These are phyloP conservation scores for Plebejus argus DNA, from an alignment of 2,888 invertebrate species.

Conservation along the genomic window DNA sequence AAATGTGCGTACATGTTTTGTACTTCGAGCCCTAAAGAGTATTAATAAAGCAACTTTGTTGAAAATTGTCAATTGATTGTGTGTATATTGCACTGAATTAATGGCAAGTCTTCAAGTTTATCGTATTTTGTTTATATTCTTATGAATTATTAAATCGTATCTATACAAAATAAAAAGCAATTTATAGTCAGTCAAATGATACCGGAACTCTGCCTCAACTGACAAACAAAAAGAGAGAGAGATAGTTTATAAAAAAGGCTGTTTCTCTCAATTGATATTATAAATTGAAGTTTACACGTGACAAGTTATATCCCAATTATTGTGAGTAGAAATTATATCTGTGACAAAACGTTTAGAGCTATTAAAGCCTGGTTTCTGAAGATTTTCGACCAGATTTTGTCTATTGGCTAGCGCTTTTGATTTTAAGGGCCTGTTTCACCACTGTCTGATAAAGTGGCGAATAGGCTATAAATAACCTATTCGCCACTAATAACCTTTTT, in stretches of 20 bases:
- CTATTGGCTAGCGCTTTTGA: background rate
- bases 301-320: no score
- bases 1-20: background rate
- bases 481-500: no score
- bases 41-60: background rate
- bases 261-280: background rate
- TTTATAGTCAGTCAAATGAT: background rate
- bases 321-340: background rate
- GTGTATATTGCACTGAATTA: background rate
- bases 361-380: background rate
- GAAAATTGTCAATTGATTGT: background rate
- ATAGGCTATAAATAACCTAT: no score
- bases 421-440: no score
- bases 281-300: background rate
- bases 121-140: background rate
- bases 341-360: background rate
- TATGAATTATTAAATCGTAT: background rate
- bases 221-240: background rate
- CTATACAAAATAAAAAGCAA: background rate
- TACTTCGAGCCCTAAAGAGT: slow-evolving; percentile 22
- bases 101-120: background rate
- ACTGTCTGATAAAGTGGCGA: no score
- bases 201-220: background rate
- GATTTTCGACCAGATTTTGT: background rate
- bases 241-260: background rate